These are phyloP conservation scores for Cylloceria caligata DNA, from an alignment of 2,888 invertebrate genomes.

Conservation along the genomic window DNA sequence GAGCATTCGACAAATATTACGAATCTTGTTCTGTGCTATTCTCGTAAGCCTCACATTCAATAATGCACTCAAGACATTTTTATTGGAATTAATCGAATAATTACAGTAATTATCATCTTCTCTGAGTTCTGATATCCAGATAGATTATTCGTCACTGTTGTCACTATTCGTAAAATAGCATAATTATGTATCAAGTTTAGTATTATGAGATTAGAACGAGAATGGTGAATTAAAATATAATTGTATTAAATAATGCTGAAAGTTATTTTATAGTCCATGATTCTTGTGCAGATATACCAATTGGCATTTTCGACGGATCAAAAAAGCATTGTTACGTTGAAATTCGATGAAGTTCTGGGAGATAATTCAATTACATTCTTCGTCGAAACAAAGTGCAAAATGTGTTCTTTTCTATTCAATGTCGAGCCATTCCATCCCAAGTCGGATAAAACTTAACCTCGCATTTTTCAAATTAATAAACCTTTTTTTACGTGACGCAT, in stretches of 20 bases:
- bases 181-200: background rate
- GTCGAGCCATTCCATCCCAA: too few species aligned
- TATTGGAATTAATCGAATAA: background rate
- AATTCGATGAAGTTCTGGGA: background rate
- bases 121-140: background rate
- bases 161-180: background rate
- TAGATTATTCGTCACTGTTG: background rate
- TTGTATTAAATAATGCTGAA: background rate
- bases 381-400: background rate
- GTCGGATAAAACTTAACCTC: too few species aligned
- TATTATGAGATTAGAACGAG: background rate
- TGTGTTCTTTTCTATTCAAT: constrained; percentile 1
- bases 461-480: too few species aligned
- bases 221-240: background rate
- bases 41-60: background rate
- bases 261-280: background rate
- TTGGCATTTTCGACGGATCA: background rate
- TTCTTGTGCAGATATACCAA: background rate
- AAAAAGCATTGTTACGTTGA: background rate
- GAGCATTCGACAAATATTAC: background rate
- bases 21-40: background rate
- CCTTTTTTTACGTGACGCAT: too few species aligned
- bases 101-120: background rate
- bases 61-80: background rate
- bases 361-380: constrained; percentile 10